These are phyloP conservation scores for Ormyrus thymus DNA, from an alignment of 2,888 invertebrate genomes.

Conservation along the genomic window DNA sequence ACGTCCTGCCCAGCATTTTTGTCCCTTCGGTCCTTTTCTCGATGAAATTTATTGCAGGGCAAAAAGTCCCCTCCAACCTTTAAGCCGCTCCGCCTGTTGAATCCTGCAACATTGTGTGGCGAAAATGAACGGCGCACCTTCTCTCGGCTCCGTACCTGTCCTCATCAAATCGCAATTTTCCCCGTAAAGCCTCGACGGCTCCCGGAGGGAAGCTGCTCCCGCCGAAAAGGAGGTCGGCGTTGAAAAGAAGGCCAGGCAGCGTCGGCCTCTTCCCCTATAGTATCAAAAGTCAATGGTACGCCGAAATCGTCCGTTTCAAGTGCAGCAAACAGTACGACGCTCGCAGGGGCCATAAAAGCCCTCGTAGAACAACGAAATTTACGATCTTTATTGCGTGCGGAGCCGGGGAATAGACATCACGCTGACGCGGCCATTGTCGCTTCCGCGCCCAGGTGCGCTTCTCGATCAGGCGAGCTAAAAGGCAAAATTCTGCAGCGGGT, in stretches of 20 bases:
- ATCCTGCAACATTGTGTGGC: no score
- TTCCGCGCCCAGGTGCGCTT: conserved; percentile 26
- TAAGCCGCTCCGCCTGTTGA: no score
- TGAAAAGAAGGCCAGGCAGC: neutral
- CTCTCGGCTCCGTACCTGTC: conserved; percentile 25
- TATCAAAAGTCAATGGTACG: no score
- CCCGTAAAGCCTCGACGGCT: neutral
- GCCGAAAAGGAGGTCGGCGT: neutral
- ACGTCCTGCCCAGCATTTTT: no score
- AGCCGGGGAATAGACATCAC: neutral
- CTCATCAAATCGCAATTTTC: conserved; percentile 46
- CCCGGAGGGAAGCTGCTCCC: neutral
- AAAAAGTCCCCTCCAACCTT: no score
- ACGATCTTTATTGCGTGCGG: conserved; percentile 12
- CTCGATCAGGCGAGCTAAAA: neutral
- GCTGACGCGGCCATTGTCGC: conserved; percentile 26
- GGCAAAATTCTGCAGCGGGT: no score
- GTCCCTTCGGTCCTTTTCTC: no score
- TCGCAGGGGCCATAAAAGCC: conserved; percentile 26
- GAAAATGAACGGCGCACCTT: no score
- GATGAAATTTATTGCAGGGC: no score
- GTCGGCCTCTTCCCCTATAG: no score
- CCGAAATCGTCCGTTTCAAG: conserved; percentile 19
- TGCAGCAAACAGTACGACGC: neutral
- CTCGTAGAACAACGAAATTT: conserved; percentile 29